Percentiles rank a stretch among this genome's conserved stretches.
These are phyloP conservation scores for Cochlearius cochlearius DNA, from an alignment of 2,113 vertebrate species.

Conservation along the genomic window DNA sequence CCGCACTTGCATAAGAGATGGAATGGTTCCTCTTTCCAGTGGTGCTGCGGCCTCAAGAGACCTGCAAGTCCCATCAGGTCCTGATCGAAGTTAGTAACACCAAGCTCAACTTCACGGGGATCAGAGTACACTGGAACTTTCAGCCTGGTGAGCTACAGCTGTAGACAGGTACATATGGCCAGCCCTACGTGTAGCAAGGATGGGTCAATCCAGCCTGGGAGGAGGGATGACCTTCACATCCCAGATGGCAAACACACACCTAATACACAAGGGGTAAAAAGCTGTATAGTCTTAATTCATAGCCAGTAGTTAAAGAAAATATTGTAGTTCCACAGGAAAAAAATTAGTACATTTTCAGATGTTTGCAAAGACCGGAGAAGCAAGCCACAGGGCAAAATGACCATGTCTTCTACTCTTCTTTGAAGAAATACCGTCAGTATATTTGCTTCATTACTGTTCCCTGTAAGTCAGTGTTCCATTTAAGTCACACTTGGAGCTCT, in stretches of 20 bases:
- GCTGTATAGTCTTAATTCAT: not conserved
- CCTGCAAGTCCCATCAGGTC: not conserved
- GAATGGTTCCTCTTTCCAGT: not conserved
- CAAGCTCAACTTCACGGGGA: not conserved
- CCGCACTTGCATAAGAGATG: not conserved
- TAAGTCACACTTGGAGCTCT: not conserved
- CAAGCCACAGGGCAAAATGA: not conserved
- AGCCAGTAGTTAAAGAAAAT: not conserved
- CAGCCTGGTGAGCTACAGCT: not conserved
- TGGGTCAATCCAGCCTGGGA: not conserved
- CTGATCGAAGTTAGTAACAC: not conserved
- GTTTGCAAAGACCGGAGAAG: not conserved
- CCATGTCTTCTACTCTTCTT: not conserved
- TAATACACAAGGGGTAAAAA: not conserved
- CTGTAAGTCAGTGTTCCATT: not conserved
- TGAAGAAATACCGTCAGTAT: not conserved
- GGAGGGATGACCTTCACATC: not conserved
- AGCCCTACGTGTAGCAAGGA: not conserved
- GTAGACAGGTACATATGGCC: not conserved
- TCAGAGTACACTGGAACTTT: not conserved
- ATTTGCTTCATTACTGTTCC: not conserved
- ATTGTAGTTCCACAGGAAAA: not conserved
- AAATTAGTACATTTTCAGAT: not conserved
- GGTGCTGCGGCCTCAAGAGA: not conserved
- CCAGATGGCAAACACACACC: not conserved